Evolutionary conservation across 2,113 vertebrate species (phyloP).

Genomic region (Labeo rohita): DNA sequence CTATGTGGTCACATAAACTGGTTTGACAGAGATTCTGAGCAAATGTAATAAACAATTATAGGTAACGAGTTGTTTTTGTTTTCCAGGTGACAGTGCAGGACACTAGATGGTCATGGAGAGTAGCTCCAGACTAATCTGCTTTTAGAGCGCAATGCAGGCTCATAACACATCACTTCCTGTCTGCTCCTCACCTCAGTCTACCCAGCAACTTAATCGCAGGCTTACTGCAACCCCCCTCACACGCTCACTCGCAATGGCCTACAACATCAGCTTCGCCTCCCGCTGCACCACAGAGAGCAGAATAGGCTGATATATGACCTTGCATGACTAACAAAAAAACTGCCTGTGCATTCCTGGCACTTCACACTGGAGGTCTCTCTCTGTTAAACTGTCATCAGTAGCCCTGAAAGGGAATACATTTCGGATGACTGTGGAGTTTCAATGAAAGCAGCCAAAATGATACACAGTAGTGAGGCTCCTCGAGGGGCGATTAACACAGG

Average conservation of each 20-base stretch:
- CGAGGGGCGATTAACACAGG: conserved; percentile 35
- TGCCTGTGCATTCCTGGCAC: conserved; percentile 3
- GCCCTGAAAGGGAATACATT: conserved; percentile 21
- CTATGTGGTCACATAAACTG: not conserved
- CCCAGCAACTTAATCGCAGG: conserved; percentile 48
- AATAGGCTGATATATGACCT: not conserved
- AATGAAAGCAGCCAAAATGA: not conserved
- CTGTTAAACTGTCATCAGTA: conserved; percentile 9
- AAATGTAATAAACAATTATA: not conserved
- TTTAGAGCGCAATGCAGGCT: conserved; percentile 33
- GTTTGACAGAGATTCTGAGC: not conserved
- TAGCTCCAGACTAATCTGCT: conserved; percentile 54
- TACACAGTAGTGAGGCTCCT: conserved; percentile 36
- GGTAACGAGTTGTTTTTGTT: conserved; percentile 6
- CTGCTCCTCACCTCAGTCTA: conserved; percentile 28
- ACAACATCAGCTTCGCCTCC: conserved; percentile 14
- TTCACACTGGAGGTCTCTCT: conserved; percentile 5
- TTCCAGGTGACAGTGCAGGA: conserved; percentile 1
- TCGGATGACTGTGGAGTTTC: not conserved
- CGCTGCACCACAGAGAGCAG: not conserved
- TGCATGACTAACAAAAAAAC: conserved; percentile 10
- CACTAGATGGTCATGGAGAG: conserved; percentile 1
- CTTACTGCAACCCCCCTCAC: conserved; percentile 33
- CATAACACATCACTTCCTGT: conserved; percentile 51
- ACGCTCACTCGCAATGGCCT: not conserved